Percentiles rank a stretch among this genome's conserved stretches.
phyloP scores from a whole-genome alignment of 2,888 invertebrate species.

The Calliscelio sp. region DNA sequence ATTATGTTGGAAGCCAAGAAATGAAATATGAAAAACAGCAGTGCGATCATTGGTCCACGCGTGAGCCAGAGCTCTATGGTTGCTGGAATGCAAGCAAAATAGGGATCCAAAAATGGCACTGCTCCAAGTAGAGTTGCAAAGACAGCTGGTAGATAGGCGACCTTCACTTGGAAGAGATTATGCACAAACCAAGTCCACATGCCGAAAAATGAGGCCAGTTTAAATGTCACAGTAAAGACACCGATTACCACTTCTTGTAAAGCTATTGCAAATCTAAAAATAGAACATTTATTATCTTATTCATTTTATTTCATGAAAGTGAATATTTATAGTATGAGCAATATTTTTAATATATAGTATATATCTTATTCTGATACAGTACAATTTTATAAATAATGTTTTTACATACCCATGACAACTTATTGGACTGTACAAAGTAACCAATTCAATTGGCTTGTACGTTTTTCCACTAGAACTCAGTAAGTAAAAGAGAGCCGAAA shows the following conservation, averaged over 20 bases:
- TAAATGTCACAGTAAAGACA: slow-evolving; percentile 98
- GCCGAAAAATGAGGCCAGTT: slow-evolving; percentile 98
- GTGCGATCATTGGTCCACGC: slow-evolving; percentile 93
- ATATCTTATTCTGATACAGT: no score
- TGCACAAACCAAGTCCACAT: slow-evolving; percentile 99
- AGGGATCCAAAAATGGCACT: slow-evolving; percentile 98
- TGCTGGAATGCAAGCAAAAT: slow-evolving; percentile 97
- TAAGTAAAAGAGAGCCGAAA: slow-evolving; percentile 98
- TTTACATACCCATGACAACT: slow-evolving; percentile 88
- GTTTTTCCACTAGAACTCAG: slow-evolving; percentile 93
- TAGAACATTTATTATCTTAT: no score
- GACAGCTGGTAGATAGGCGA: slow-evolving; percentile 98
- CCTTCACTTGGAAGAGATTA: slow-evolving; percentile 96
- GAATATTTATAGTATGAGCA: slow-evolving; percentile 18
- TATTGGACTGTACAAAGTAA: slow-evolving; percentile 93
- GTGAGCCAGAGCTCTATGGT: slow-evolving; percentile 98
- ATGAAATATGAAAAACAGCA: slow-evolving; percentile 93
- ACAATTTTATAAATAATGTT: no score
- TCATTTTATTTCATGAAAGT: not conserved
- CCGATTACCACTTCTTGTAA: slow-evolving; percentile 96
- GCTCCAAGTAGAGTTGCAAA: slow-evolving; percentile 97
- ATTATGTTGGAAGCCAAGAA: slow-evolving; percentile 96
- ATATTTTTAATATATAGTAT: no score
- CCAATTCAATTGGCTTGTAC: slow-evolving; percentile 97
- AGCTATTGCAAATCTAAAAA: slow-evolving; percentile 92